phyloP scores from a whole-genome alignment of 1,140 invertebrate species.

The Neoseiulus cucumeris region DNA sequence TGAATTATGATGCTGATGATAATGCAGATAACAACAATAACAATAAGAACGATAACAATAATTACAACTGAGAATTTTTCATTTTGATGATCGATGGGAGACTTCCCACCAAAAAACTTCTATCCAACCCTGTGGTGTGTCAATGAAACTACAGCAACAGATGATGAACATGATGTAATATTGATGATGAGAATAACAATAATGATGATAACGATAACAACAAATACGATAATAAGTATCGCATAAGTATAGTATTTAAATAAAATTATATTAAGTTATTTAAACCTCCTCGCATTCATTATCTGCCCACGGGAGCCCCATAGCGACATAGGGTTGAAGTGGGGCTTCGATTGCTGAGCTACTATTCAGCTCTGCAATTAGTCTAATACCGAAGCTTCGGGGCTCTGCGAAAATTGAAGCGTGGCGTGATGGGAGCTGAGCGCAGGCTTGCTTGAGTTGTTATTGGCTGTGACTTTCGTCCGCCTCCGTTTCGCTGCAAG shows the following conservation, averaged over 20 bases:
- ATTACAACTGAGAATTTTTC: neutral
- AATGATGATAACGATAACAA: neutral
- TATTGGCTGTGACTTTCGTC: no score
- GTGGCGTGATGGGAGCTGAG: no score
- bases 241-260: constrained; percentile 2
- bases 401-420: no score
- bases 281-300: neutral
- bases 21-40: constrained; percentile 1
- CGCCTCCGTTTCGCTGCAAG: no score
- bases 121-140: neutral
- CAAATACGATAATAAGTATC: neutral
- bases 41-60: neutral
- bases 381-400: no score
- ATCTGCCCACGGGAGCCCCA: neutral
- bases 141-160: neutral
- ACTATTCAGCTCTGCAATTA: no score
- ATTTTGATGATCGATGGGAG: neutral
- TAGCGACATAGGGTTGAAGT: no score
- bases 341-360: no score
- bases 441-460: no score
- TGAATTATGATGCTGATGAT: neutral
- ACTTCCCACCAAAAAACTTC: neutral
- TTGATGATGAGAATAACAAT: neutral
- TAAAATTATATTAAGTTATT: constrained; percentile 12
- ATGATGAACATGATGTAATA: neutral